Conservation (phyloP, 2,113 vertebrate genomes). For the Gasterosteus nipponicus region DNA sequence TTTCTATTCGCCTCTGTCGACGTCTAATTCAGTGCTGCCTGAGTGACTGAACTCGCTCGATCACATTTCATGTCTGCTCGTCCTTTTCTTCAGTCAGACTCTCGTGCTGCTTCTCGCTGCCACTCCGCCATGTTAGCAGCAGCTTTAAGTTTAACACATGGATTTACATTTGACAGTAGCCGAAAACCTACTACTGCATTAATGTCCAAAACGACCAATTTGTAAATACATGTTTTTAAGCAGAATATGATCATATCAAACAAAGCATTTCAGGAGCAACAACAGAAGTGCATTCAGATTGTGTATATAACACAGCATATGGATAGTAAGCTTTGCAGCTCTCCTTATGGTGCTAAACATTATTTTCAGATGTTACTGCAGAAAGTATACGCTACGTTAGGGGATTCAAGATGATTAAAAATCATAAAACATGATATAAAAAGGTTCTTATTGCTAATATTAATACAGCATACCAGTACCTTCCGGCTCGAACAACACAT, state of each 20-base stretch:
- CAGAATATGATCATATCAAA: background rate
- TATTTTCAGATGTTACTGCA: conserved; percentile 1
- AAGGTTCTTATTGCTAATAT: background rate
- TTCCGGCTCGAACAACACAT: background rate
- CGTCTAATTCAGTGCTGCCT: conserved; percentile 25
- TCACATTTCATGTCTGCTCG: background rate
- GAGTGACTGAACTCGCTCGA: conserved; percentile 2
- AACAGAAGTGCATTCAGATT: background rate
- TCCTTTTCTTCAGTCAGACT: background rate
- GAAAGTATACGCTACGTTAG: background rate
- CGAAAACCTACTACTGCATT: background rate
- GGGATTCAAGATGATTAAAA: background rate
- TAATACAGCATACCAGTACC: too few species aligned
- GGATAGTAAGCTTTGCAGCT: conserved; percentile 17
- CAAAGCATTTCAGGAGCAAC: background rate
- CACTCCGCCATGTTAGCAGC: background rate
- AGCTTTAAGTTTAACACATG: background rate
- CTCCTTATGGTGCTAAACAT: conserved; percentile 14
- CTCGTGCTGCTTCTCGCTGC: background rate
- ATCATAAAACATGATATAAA: background rate
- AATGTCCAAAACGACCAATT: too few species aligned
- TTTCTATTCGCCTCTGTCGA: conserved; percentile 1
- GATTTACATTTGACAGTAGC: too few species aligned
- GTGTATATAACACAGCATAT: conserved; percentile 23
- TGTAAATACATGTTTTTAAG: background rate